Base-by-base conservation (phyloP, 2,888 invertebrate species). In the Archips xylosteana region DNA sequence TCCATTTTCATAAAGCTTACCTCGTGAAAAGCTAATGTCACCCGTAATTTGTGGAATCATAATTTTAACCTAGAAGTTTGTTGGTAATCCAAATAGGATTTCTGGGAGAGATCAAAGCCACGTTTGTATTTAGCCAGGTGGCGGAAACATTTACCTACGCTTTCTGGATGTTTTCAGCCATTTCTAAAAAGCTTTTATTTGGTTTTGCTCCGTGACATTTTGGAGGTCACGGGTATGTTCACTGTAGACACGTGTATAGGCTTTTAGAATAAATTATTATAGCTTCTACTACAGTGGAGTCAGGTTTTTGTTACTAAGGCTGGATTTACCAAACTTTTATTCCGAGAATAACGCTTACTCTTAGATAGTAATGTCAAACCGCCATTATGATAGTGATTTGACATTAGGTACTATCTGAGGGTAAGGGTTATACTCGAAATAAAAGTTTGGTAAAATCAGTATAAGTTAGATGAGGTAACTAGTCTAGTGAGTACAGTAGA, bases 21-120 rank as follows among this genome's bases (percentile, higher is more conserved):
- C 0, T 3, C 3, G 10, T 13, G 57, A 32, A 57, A 32, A 9
- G 32, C 32, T 23, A 57, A 57, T 57, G 57, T 57, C 57, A 23
- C 57, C 57, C 12, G 57, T 57, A 32, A 32, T 57, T 57, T 57
- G 57, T 12, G 10, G n/a, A 34, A 63, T 47, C 63, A 34, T 32
- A 57, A 63, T 47, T 63, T 47, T 63, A 47, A 63, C 47, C 32
- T 63, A 13, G 13, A 9, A 47, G 47, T 32, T 63, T 47, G 23
- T 34, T 23, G 34, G 47, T 34, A 63, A 63, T 47, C 63, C 32
- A 13, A 63, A 47, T 23, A 13, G 60, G 36, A 60, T 47, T 66
- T 13, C 39, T 45, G 6, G 61, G 47, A 34, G 23, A 57, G 72
- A 72, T 72, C 67, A 72, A 72, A 72, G 47, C 47, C 67, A 9